A percentile compares a stretch with the other conserved stretches of the same genome.
phyloP scores from a whole-genome alignment of 2,888 invertebrate species.

The Nomada ferruginata region DNA sequence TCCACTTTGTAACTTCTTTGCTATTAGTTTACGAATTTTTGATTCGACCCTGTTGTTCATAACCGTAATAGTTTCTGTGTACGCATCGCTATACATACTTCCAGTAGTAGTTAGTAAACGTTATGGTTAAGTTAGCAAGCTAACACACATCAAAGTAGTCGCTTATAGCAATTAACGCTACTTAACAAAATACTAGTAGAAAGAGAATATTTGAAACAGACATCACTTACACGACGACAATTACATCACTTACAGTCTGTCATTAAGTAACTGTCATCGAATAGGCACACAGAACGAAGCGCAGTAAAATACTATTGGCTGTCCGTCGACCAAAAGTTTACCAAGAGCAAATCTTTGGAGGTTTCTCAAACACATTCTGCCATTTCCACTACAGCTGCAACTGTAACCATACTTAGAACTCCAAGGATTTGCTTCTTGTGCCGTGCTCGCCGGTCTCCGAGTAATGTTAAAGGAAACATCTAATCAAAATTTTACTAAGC shows the following conservation, averaged over 20 bases:
- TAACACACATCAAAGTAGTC: conserved; percentile 42
- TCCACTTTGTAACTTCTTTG: background rate
- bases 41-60: background rate
- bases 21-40: background rate
- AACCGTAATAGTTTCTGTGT: background rate
- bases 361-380: background rate
- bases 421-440: conserved; percentile 32
- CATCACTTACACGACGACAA: conserved; percentile 30
- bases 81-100: conserved; percentile 3
- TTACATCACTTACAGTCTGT: conserved; percentile 1
- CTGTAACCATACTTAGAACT: background rate
- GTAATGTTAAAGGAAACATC: background rate
- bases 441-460: background rate
- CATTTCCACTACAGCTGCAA: background rate
- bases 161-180: conserved; percentile 78
- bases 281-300: conserved; percentile 11
- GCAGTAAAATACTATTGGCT: background rate
- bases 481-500: conserved; percentile 74
- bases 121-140: conserved; percentile 39
- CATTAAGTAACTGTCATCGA: background rate
- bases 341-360: conserved; percentile 34
- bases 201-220: conserved; percentile 5
- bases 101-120: conserved; percentile 27
- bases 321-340: conserved; percentile 17
- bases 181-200: conserved; percentile 61